A percentile compares a stretch with the other conserved stretches of the same genome.
phyloP scores from a whole-genome alignment of 2,888 invertebrate species.

The Ophioninae sp. region DNA sequence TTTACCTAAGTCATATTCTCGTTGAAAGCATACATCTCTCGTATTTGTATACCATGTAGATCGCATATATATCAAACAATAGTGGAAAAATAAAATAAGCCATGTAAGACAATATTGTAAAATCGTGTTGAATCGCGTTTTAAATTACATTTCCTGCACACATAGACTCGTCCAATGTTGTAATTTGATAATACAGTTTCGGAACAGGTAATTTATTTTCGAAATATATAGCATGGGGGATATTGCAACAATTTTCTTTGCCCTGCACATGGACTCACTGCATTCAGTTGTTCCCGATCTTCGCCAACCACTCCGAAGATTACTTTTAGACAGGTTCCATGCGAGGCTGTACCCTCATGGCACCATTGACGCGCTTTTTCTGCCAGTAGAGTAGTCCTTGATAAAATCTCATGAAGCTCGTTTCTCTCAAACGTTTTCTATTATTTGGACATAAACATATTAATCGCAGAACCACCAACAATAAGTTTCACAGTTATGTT shows the following conservation, averaged over 20 bases:
- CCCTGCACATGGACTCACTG: constrained; percentile 73
- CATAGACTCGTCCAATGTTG: not conserved
- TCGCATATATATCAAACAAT: not conserved
- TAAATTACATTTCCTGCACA: not conserved
- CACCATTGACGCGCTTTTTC: constrained; percentile 85
- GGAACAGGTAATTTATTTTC: not conserved
- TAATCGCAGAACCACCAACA: not conserved
- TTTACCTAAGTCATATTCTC: too few species aligned
- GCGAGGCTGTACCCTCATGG: constrained; percentile 83
- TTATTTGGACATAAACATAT: constrained; percentile 30
- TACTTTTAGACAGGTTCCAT: constrained; percentile 87
- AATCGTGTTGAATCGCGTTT: not conserved
- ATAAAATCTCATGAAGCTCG: constrained; percentile 84
- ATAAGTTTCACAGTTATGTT: not conserved
- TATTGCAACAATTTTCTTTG: not conserved
- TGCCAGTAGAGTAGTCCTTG: constrained; percentile 84
- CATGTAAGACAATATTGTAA: not conserved
- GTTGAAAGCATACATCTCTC: too few species aligned
- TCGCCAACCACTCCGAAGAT: constrained; percentile 88
- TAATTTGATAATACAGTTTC: not conserved
- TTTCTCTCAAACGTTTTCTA: constrained; percentile 58
- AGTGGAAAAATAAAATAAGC: constrained; percentile 2
- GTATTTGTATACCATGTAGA: not conserved
- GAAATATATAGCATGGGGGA: not conserved
- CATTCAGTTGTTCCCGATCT: constrained; percentile 86